Evolutionary conservation across 2,888 invertebrate genomes (phyloP).

Genomic region (Phorcus lineatus): DNA sequence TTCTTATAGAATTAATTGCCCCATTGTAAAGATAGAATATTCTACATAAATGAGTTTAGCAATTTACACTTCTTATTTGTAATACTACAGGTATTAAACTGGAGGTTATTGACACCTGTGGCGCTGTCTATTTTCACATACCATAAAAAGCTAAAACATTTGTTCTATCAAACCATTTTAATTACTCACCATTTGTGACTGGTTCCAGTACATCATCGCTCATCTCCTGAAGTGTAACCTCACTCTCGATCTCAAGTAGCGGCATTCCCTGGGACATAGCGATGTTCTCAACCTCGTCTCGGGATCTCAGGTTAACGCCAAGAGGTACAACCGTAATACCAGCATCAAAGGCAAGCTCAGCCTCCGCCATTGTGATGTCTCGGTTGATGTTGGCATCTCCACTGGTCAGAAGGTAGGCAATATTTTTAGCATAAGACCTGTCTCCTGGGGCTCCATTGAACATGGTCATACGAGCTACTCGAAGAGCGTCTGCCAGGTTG

Average conservation of each 20-base stretch:
- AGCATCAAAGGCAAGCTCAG: conserved; percentile 63
- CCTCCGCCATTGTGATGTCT: conserved; percentile 63
- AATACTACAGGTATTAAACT: no score
- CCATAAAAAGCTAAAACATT: no score
- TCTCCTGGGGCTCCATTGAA: conserved; percentile 64
- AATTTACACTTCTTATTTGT: no score
- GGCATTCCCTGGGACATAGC: conserved; percentile 58
- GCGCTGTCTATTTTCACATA: no score
- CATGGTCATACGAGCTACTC: conserved; percentile 54
- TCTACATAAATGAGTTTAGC: no score
- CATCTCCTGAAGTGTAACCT: conserved; percentile 40
- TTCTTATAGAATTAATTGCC: no score
- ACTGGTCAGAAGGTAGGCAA: conserved; percentile 69
- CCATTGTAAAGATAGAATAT: no score
- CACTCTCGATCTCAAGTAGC: conserved; percentile 54
- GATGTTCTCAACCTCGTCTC: conserved; percentile 62
- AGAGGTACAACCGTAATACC: conserved; percentile 68
- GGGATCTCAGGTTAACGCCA: conserved; percentile 60
- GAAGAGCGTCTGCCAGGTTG: conserved; percentile 69
- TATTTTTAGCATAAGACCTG: conserved; percentile 61
- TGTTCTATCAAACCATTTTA: no score
- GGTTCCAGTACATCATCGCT: conserved; percentile 43
- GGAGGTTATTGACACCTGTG: no score
- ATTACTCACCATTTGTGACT: conserved; percentile 41
- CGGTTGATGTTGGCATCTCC: conserved; percentile 65